A percentile compares a stretch with the other conserved stretches of the same genome.
Evolutionary conservation across 2,113 vertebrate species (phyloP).

Genomic region (Sylvia atricapilla): DNA sequence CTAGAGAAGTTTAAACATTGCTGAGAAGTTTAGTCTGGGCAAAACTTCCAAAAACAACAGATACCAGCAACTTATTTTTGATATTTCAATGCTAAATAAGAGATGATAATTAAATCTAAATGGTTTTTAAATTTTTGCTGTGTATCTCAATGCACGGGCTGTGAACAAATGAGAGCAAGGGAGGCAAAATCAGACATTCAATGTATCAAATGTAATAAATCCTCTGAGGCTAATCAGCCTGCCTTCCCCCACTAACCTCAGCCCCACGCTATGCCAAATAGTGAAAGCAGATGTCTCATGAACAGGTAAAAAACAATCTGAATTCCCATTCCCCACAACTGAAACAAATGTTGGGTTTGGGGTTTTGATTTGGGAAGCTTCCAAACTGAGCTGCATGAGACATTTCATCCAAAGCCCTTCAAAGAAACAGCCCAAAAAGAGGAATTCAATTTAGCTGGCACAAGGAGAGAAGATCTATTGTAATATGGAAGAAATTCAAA

Average conservation of each 20-base stretch:
- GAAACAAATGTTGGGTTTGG: slow-evolving; percentile 39
- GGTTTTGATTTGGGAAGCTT: slow-evolving; percentile 59
- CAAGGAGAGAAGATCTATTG: slow-evolving; percentile 62
- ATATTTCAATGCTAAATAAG: slow-evolving; percentile 37
- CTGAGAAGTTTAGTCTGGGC: neutral
- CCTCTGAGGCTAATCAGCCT: slow-evolving; percentile 70
- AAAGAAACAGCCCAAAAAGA: slow-evolving; percentile 55
- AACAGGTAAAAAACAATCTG: slow-evolving; percentile 66
- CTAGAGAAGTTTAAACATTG: too few relatives aligned
- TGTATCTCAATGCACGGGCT: neutral
- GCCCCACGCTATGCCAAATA: slow-evolving; percentile 69
- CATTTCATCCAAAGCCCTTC: slow-evolving; percentile 46
- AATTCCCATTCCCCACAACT: slow-evolving; percentile 61
- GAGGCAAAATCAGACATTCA: slow-evolving; percentile 65
- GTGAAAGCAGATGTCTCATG: slow-evolving; percentile 78
- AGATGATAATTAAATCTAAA: slow-evolving; percentile 36
- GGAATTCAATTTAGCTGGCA: slow-evolving; percentile 61
- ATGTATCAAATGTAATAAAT: slow-evolving; percentile 76
- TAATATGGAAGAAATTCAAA: slow-evolving; percentile 69
- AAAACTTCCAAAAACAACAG: slow-evolving; percentile 22
- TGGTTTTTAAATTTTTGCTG: neutral
- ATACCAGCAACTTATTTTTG: neutral
- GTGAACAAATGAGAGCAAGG: slow-evolving; percentile 27
- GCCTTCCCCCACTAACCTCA: slow-evolving; percentile 63
- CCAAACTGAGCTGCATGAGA: slow-evolving; percentile 53